Percentiles rank a stretch among this genome's conserved stretches.
Evolutionary conservation across 2,888 invertebrate genomes (phyloP).

Genomic region (Clanis bilineata): DNA sequence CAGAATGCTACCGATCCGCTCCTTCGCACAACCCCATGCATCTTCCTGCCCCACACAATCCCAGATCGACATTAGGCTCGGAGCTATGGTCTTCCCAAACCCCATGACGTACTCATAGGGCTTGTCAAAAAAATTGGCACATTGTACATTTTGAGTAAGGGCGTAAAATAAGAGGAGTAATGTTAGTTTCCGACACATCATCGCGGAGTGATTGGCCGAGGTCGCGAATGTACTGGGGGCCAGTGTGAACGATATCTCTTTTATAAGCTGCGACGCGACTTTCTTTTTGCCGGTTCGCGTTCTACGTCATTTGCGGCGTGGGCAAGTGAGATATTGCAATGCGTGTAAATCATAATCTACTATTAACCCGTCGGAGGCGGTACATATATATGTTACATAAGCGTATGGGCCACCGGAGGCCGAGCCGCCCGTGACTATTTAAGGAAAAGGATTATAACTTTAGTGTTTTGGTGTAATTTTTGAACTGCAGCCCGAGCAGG

Average conservation of each 20-base stretch:
- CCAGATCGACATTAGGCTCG: slow-evolving; percentile 77
- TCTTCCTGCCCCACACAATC: slow-evolving; percentile 77
- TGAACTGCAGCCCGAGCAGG: too few relatives aligned
- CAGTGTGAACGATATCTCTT: slow-evolving; percentile 30
- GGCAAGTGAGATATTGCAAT: neutral
- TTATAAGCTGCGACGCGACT: slow-evolving; percentile 46
- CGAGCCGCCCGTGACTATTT: too few relatives aligned
- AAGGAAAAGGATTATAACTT: too few relatives aligned
- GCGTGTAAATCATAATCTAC: neutral
- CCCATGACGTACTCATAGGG: slow-evolving; percentile 69
- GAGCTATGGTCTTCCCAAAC: slow-evolving; percentile 67
- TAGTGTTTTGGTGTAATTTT: too few relatives aligned
- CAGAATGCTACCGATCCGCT: slow-evolving; percentile 78
- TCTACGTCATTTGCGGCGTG: slow-evolving; percentile 4
- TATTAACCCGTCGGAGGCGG: too few relatives aligned
- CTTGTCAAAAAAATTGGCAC: slow-evolving; percentile 41
- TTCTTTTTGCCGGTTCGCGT: slow-evolving; percentile 50
- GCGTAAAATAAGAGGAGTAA: slow-evolving; percentile 41
- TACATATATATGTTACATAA: too few relatives aligned
- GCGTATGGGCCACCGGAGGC: too few relatives aligned
- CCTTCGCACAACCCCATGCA: slow-evolving; percentile 79
- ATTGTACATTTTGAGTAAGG: slow-evolving; percentile 2
- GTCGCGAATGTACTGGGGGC: slow-evolving; percentile 59
- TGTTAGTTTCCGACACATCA: slow-evolving; percentile 20
- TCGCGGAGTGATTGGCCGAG: slow-evolving; percentile 17